Conservation (phyloP, 2,797 vertebrate genomes). For the Peromyscus eremicus region DNA sequence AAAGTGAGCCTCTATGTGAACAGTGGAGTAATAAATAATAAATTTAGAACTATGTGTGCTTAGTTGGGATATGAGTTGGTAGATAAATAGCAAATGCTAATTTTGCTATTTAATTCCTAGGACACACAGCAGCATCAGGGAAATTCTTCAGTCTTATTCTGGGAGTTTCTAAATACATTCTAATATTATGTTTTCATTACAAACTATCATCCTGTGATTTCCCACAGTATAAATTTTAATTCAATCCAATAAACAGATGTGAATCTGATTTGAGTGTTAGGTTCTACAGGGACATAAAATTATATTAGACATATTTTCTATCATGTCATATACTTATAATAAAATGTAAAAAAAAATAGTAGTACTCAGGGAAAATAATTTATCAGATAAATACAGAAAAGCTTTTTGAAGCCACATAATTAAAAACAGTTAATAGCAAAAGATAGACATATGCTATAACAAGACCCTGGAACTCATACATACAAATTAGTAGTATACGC, state of each 20-base stretch:
- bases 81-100: slow-evolving; percentile 5
- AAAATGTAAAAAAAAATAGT: slow-evolving; percentile 43
- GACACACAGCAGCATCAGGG: neutral
- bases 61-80: neutral
- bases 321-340: slow-evolving; percentile 33
- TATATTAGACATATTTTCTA: slow-evolving; percentile 25
- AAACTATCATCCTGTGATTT: slow-evolving; percentile 52
- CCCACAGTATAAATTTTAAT: slow-evolving; percentile 46
- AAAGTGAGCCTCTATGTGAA: neutral
- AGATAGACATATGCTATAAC: neutral
- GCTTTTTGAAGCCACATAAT: slow-evolving; percentile 17
- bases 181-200: slow-evolving; percentile 59
- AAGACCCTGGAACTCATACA: neutral
- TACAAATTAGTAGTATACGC: neutral
- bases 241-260: slow-evolving; percentile 33
- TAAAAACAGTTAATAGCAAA: slow-evolving; percentile 18
- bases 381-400: slow-evolving; percentile 11
- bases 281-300: slow-evolving; percentile 21
- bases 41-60: neutral
- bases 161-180: slow-evolving; percentile 7
- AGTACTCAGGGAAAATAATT: slow-evolving; percentile 10
- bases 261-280: slow-evolving; percentile 43
- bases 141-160: slow-evolving; percentile 42
- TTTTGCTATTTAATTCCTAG: slow-evolving; percentile 24
- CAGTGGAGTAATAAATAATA: neutral